These are phyloP conservation scores for Myotis brandtii DNA, from an alignment of 2,113 vertebrate species.

Conservation along the genomic window DNA sequence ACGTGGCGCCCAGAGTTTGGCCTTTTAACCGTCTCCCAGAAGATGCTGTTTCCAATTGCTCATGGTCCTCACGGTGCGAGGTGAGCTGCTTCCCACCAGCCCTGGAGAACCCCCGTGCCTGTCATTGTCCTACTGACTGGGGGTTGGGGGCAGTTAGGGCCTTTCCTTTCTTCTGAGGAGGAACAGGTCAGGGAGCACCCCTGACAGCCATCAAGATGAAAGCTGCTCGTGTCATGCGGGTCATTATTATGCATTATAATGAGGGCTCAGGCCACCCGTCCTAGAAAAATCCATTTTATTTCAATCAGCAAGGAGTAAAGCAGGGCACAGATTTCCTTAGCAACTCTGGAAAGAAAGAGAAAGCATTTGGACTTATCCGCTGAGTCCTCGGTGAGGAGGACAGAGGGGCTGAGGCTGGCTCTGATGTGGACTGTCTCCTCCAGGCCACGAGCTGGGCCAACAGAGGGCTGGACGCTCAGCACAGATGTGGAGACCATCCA, in stretches of 20 bases:
- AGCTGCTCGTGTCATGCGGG: neutral
- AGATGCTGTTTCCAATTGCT: neutral
- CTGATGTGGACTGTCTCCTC: neutral
- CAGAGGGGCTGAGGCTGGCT: neutral
- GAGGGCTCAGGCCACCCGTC: neutral
- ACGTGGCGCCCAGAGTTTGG: fast-evolving
- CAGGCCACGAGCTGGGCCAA: neutral
- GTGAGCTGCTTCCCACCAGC: neutral
- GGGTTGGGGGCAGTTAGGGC: fast-evolving
- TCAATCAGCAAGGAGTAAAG: conserved; percentile 45
- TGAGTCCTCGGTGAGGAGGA: neutral
- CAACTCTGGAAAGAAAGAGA: neutral
- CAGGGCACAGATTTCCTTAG: neutral
- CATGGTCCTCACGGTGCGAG: fast-evolving
- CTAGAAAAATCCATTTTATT: conserved; percentile 28
- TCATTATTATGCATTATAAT: neutral
- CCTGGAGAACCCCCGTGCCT: neutral
- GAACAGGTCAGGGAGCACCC: neutral
- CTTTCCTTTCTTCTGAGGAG: neutral
- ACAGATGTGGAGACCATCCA: fast-evolving
- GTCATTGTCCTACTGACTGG: too few species aligned
- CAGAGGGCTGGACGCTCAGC: neutral
- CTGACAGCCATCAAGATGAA: neutral
- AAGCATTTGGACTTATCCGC: neutral
- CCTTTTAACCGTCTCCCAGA: neutral